Conservation (phyloP, 2,888 invertebrate genomes). For the Dynastes grantii region DNA sequence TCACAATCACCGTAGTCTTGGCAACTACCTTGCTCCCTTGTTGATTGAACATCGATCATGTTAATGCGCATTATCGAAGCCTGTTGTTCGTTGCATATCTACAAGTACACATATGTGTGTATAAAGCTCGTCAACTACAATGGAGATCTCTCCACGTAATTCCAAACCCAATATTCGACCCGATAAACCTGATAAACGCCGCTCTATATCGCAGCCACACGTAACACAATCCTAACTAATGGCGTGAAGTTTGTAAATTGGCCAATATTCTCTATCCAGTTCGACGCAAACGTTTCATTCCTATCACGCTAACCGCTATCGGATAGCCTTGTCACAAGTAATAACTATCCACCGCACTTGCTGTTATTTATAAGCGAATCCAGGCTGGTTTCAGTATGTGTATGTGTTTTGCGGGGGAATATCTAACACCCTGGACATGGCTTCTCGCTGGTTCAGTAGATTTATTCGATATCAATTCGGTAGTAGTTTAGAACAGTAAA, state of each 20-base stretch:
- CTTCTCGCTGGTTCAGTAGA: not conserved
- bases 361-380: too few species aligned
- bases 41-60: too few species aligned
- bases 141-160: not conserved
- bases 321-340: conserved; percentile 1
- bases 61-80: too few species aligned
- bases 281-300: not conserved
- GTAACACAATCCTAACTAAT: conserved; percentile 8
- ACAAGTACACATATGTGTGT: too few species aligned
- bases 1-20: too few species aligned
- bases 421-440: too few species aligned
- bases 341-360: not conserved
- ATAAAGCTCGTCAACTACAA: too few species aligned
- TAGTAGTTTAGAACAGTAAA: not conserved
- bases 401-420: too few species aligned
- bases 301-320: not conserved
- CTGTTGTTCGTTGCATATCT: too few species aligned
- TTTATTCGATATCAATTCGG: not conserved
- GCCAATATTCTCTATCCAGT: not conserved
- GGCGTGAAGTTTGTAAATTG: not conserved
- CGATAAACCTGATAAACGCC: not conserved
- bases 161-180: not conserved
- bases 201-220: not conserved
- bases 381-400: too few species aligned
- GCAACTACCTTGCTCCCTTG: too few species aligned